Evolutionary conservation across 2,888 invertebrate species (phyloP), one percentile per base, ranked within the genome.

Genomic region (Clunio marinus): DNA sequence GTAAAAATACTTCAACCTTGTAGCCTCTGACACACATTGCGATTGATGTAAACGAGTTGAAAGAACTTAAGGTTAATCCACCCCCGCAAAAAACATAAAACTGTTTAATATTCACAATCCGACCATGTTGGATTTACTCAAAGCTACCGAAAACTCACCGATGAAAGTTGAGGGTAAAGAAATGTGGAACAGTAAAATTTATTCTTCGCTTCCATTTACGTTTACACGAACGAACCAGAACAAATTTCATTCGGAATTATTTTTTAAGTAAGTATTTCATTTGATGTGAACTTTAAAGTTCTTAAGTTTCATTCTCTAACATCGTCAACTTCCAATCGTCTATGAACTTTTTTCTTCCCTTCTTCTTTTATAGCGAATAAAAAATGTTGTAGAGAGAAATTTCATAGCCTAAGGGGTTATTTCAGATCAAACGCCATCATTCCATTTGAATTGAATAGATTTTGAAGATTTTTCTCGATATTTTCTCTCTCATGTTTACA

Each of bases 21-120:
- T 51, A 51, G 60, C 20, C 60, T 20, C 51, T 60, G 60, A 60
- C 60, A 60, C 28, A 60, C 15, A 41, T 60, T 13, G 22, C 22
- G 32, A 7, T 7, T 7, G 20, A 5, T 17, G 2, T 51, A 17
- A n/a, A 24, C 24, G 57, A 24, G 27, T 57, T 27, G n/a, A 27
- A 57, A 20, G 27, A 57, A 25, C 57, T 57, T 27, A 13, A 57
- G 20, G 51, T 17, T 15, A 13, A 57, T 45, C 45, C 45, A 45
- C 8, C 45, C 7, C 15, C 15, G 7, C 15, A 57, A 2, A 4
- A 25, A 7, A 32, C 15, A 57, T 55, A 22, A 55, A 55, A 7
- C 55, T 55, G 57, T 25, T n/a, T 25, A 57, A 27, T 22, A 15
- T 57, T 57, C 27, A 20, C 13, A 20, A 57, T 57, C 25, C 57